A percentile compares a stretch with the other conserved stretches of the same genome.
These are phyloP conservation scores for Elanoides forficatus DNA, from an alignment of 2,113 vertebrate genomes.

Conservation along the genomic window DNA sequence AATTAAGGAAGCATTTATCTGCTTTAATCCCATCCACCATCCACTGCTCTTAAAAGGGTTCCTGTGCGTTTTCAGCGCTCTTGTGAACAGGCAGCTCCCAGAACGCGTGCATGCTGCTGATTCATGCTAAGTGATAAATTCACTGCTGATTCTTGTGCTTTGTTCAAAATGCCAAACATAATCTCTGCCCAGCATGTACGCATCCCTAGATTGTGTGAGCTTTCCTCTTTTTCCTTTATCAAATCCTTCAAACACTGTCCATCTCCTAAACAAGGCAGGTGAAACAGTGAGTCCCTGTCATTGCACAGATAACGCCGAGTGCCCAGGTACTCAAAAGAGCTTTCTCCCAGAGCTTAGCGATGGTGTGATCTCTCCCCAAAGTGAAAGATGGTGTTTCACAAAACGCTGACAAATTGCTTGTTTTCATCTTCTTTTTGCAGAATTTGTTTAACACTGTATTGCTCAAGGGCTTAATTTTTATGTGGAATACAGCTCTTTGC, in stretches of 20 bases:
- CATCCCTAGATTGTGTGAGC: neutral
- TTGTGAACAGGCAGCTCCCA: neutral
- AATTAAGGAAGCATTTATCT: neutral
- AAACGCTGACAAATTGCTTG: neutral
- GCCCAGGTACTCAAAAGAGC: neutral
- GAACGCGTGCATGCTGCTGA: fast-evolving
- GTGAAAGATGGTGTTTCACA: neutral
- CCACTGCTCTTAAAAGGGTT: neutral
- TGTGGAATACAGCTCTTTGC: neutral
- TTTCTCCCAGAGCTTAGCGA: neutral
- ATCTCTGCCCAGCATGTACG: neutral
- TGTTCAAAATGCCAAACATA: neutral
- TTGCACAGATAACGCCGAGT: neutral
- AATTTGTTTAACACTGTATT: neutral
- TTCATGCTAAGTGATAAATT: neutral
- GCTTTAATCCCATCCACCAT: neutral
- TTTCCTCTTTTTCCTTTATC: neutral
- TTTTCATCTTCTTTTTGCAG: neutral
- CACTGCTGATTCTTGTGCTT: neutral
- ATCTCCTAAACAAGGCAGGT: neutral
- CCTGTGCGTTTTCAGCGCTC: neutral
- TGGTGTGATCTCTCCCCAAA: neutral
- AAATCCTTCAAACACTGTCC: neutral
- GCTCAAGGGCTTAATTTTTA: neutral
- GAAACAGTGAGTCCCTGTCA: neutral